Evolutionary conservation across 2,888 invertebrate species (phyloP).

Genomic region (Eulithis testata): DNA sequence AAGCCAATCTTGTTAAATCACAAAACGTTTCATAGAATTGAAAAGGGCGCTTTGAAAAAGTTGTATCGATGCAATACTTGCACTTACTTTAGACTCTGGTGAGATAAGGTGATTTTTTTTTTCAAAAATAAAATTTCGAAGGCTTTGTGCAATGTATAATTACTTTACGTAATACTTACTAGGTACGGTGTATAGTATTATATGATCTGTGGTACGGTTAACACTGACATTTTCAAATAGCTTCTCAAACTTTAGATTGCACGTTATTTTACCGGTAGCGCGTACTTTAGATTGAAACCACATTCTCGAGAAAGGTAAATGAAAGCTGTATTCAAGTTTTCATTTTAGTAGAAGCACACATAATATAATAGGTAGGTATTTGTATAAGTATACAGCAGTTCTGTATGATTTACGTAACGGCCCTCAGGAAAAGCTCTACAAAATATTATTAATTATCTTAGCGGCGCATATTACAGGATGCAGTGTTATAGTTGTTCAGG

Average conservation of each 20-base stretch:
- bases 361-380: too few species aligned
- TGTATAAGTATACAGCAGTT: neutral
- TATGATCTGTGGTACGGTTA: neutral
- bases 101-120: too few species aligned
- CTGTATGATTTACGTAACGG: conserved; percentile 1
- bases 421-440: conserved; percentile 4
- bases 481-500: conserved; percentile 13
- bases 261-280: neutral
- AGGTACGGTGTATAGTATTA: too few species aligned
- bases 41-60: too few species aligned
- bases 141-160: too few species aligned
- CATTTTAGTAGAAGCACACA: conserved; percentile 1
- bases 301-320: conserved; percentile 10
- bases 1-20: too few species aligned
- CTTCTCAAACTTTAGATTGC: conserved; percentile 6
- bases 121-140: too few species aligned
- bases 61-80: too few species aligned
- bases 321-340: neutral
- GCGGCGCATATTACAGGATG: conserved; percentile 18
- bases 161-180: too few species aligned
- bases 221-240: conserved; percentile 3
- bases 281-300: conserved; percentile 6
- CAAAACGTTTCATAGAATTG: too few species aligned
- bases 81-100: too few species aligned
- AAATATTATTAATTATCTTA: conserved; percentile 16